These are phyloP conservation scores for Trichosurus vulpecula DNA, from an alignment of 2,797 vertebrate species.

Conservation along the genomic window DNA sequence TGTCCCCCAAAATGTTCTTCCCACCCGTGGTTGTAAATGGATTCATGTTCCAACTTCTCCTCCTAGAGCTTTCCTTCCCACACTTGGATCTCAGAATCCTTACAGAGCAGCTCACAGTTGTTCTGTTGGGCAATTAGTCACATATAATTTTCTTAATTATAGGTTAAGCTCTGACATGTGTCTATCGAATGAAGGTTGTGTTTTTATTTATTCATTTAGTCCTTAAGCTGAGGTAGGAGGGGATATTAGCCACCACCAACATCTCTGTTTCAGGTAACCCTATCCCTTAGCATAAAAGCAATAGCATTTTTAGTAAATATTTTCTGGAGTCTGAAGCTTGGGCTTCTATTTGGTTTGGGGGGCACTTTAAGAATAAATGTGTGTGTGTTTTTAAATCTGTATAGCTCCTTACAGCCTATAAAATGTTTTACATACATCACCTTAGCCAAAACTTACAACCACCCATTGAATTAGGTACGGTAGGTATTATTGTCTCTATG, in stretches of 20 bases:
- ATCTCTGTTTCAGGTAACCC: constrained; percentile 43
- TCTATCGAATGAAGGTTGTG: constrained; percentile 56
- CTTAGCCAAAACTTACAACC: not conserved
- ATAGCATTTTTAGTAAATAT: not conserved
- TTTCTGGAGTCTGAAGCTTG: not conserved
- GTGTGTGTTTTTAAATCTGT: not conserved
- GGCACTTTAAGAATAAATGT: not conserved
- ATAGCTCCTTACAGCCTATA: not conserved
- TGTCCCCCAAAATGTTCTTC: constrained; percentile 27
- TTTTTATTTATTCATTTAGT: constrained; percentile 65
- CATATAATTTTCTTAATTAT: constrained; percentile 71
- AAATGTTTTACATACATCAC: not conserved
- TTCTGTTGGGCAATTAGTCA: constrained; percentile 59
- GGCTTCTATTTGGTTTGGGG: not conserved
- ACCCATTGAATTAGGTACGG: not conserved
- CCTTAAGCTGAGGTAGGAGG: not conserved
- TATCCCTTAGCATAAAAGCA: not conserved
- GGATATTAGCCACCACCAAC: not conserved
- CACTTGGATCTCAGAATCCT: not conserved
- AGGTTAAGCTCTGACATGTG: constrained; percentile 54
- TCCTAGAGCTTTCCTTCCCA: not conserved
- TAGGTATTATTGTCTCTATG: not conserved
- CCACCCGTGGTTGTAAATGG: constrained; percentile 27
- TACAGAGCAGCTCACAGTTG: constrained; percentile 34
- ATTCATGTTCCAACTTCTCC: constrained; percentile 49